Evolutionary conservation across 2,888 invertebrate genomes (phyloP).

Genomic region (Cosmopolites sordidus): DNA sequence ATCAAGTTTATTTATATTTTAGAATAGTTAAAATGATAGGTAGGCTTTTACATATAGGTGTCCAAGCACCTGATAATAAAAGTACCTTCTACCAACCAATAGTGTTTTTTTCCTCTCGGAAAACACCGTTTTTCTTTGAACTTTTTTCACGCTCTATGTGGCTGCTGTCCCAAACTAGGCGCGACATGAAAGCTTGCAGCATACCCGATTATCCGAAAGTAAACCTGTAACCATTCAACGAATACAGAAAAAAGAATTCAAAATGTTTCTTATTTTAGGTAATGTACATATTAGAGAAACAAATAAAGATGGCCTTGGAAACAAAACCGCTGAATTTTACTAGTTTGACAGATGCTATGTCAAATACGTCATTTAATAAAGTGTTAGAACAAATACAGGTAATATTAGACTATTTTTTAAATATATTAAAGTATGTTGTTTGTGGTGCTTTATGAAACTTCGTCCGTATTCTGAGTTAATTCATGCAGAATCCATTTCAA

Average conservation of each 20-base stretch:
- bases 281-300: slow-evolving; percentile 41
- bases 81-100: slow-evolving; percentile 42
- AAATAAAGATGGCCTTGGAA: slow-evolving; percentile 40
- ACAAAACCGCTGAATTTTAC: slow-evolving; percentile 41
- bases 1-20: slow-evolving; percentile 19
- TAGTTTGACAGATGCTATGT: slow-evolving; percentile 38
- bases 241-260: background rate
- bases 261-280: slow-evolving; percentile 32
- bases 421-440: too few species aligned
- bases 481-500: background rate
- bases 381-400: slow-evolving; percentile 43
- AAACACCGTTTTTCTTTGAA: slow-evolving; percentile 42
- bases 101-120: slow-evolving; percentile 39
- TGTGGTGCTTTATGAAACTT: too few species aligned
- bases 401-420: too few species aligned
- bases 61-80: slow-evolving; percentile 37
- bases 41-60: slow-evolving; percentile 41
- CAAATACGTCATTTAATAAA: slow-evolving; percentile 36
- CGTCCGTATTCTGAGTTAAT: too few species aligned
- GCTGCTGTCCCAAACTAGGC: slow-evolving; percentile 43
- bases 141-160: slow-evolving; percentile 45
- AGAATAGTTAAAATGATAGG: slow-evolving; percentile 42
- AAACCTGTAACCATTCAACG: background rate
- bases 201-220: slow-evolving; percentile 44
- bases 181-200: slow-evolving; percentile 45